These are phyloP conservation scores for Hepsetus odoe DNA, from an alignment of 2,113 vertebrate species.

Conservation along the genomic window DNA sequence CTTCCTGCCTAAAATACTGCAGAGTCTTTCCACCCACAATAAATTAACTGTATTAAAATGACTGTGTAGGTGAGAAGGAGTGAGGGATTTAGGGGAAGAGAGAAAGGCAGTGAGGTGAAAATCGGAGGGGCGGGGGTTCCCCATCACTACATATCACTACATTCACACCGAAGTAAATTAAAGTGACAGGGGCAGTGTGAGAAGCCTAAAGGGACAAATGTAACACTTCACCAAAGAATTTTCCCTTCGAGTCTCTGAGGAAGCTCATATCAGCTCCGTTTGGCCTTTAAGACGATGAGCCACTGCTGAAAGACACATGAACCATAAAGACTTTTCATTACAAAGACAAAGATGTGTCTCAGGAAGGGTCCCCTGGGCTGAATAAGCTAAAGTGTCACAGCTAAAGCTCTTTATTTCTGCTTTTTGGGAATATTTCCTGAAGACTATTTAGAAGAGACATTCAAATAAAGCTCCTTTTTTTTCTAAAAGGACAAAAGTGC, in stretches of 20 bases:
- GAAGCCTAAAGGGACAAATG: neutral
- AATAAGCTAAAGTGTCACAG: neutral
- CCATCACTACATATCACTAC: conserved; percentile 5
- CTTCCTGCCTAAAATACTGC: conserved; percentile 45
- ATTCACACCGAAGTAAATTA: neutral
- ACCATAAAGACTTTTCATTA: conserved; percentile 48
- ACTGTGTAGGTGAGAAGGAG: conserved; percentile 8
- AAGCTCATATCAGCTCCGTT: conserved; percentile 2
- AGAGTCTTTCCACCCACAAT: conserved; percentile 12
- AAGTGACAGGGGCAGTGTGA: neutral
- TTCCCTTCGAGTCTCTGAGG: neutral
- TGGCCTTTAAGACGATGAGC: conserved; percentile 18
- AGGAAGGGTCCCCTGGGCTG: neutral
- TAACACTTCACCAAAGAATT: neutral
- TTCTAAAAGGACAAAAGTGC: neutral
- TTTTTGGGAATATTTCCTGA: conserved; percentile 3
- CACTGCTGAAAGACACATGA: conserved; percentile 40
- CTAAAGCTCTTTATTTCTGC: neutral
- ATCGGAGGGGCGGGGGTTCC: conserved; percentile 6
- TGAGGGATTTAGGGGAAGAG: conserved; percentile 11
- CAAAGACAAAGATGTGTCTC: conserved; percentile 30
- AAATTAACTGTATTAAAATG: conserved; percentile 49
- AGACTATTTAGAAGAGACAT: neutral
- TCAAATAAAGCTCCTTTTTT: neutral
- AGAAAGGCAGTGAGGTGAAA: conserved; percentile 27